Evolutionary conservation across 2,888 invertebrate genomes (phyloP), one percentile per base, ranked within the genome.

Genomic region (Acanthococcus lagerstroemiae): DNA sequence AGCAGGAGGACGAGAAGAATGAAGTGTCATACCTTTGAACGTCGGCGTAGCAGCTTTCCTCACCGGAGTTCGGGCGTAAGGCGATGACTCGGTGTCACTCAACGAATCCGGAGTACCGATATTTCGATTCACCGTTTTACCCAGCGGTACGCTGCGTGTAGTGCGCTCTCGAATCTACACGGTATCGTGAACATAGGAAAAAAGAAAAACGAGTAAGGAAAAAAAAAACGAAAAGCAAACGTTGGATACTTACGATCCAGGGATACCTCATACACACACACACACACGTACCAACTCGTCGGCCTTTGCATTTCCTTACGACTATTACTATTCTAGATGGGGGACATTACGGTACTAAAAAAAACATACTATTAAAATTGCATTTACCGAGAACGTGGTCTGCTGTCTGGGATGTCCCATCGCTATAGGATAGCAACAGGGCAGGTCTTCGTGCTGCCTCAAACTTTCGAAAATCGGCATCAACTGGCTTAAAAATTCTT

Each of bases 381-480:
- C 26, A 50, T 67, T 67, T 69, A 68, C 68, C 68, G 66, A 66
- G 61, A 67, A 68, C 26, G 68, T 65, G 66, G 55, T 65, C 55
- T 45, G 68, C 65, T 68, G 69, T 25, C 69, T 55, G 56, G 67
- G 60, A 44, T 57, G 65, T 83, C 78, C 80, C 83, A 84, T 74
- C 74, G 77, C 74, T 50, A 73, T 69, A 75, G 90, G 90, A 80
- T 89, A 91, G 76, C 90, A 89, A 81, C 89, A 90, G 77, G 90
- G 90, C 74, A 90, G 85, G 80, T 90, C 89, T 80, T 91, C 90
- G 78, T 88, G 87, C 78, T 89, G 89, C 77, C 92, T 85, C 78
- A 92, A 84, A 80, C 88, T 88, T 82, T 92, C 91, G 84, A 93
- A 92, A 81, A 93, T 91, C 77, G 92, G 92, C 88, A 87, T 90